Evolutionary conservation across 1,140 invertebrate species (phyloP).

Genomic region (Medauroidea extradentata): DNA sequence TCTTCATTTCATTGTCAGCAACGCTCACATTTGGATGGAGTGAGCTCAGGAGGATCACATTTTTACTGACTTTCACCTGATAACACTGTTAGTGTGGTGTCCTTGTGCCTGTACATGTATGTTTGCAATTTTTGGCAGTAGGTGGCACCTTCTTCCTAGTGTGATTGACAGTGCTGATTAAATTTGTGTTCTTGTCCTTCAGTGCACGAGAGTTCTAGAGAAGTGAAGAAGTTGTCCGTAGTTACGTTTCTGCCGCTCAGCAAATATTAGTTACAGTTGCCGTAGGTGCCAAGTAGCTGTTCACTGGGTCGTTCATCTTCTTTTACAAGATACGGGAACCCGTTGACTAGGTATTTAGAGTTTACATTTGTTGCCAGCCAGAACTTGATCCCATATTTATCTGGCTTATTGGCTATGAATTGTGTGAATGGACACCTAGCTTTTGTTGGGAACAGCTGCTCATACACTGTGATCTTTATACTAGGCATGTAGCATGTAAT

Average conservation of each 20-base stretch:
- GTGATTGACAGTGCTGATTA: conserved; percentile 21
- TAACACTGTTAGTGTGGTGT: conserved; percentile 22
- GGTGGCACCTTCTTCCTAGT: not conserved
- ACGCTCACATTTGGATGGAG: not conserved
- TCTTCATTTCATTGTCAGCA: conserved; percentile 2
- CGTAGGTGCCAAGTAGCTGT: too few relatives aligned
- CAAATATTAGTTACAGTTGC: too few relatives aligned
- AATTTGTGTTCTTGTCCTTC: not conserved
- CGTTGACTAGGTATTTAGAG: conserved; percentile 7
- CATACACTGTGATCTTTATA: conserved; percentile 26
- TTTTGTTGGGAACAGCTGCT: conserved; percentile 41
- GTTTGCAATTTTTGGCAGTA: not conserved
- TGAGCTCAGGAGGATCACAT: conserved; percentile 20
- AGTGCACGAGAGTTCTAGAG: conserved; percentile 21
- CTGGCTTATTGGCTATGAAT: conserved; percentile 1
- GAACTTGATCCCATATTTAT: conserved; percentile 8
- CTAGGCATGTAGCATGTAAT: conserved; percentile 2
- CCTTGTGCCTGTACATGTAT: not conserved
- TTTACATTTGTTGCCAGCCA: not conserved
- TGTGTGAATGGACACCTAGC: conserved; percentile 4
- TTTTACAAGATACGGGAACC: conserved; percentile 3
- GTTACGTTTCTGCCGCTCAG: conserved; percentile 26
- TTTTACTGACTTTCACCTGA: conserved; percentile 19
- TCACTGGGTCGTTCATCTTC: not conserved
- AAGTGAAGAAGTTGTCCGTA: conserved; percentile 35